These are phyloP conservation scores for Nycticryphes semicollaris DNA, from an alignment of 2,113 vertebrate genomes.

Conservation along the genomic window DNA sequence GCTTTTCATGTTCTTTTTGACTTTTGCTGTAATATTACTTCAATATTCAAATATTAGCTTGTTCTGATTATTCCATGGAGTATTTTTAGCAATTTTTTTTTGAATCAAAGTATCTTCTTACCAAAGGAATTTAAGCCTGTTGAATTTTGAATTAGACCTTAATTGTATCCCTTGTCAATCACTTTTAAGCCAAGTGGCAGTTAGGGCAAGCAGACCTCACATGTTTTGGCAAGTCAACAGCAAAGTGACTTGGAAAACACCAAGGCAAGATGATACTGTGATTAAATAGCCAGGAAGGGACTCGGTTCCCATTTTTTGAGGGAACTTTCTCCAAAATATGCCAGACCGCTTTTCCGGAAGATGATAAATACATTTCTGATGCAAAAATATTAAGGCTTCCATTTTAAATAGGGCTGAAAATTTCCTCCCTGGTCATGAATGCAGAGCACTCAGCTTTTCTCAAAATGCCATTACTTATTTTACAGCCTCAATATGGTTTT, in stretches of 20 bases:
- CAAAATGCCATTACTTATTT: background rate
- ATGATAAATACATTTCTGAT: conserved; percentile 26
- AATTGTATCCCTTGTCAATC: conserved; percentile 72
- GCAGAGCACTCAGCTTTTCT: background rate
- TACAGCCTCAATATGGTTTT: background rate
- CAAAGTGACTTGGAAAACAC: conserved; percentile 31
- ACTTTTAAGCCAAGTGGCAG: conserved; percentile 19
- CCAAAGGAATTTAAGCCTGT: conserved; percentile 37
- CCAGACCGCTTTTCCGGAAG: conserved; percentile 25
- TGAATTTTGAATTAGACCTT: conserved; percentile 61
- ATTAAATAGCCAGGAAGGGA: conserved; percentile 49
- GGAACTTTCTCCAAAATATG: background rate
- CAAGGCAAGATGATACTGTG: conserved; percentile 4
- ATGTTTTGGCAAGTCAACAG: conserved; percentile 34
- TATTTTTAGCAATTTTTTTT: background rate
- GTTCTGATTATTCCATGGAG: background rate
- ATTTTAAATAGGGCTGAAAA: background rate
- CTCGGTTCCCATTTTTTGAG: background rate
- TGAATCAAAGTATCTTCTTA: conserved; percentile 59
- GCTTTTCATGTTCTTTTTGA: background rate
- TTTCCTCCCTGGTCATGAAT: background rate
- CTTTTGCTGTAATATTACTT: background rate
- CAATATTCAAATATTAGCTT: background rate
- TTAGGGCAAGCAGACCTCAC: conserved; percentile 53
- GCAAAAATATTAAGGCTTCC: conserved; percentile 17